These are phyloP conservation scores for Melinaea menophilus DNA, from an alignment of 2,888 invertebrate species.

Conservation along the genomic window DNA sequence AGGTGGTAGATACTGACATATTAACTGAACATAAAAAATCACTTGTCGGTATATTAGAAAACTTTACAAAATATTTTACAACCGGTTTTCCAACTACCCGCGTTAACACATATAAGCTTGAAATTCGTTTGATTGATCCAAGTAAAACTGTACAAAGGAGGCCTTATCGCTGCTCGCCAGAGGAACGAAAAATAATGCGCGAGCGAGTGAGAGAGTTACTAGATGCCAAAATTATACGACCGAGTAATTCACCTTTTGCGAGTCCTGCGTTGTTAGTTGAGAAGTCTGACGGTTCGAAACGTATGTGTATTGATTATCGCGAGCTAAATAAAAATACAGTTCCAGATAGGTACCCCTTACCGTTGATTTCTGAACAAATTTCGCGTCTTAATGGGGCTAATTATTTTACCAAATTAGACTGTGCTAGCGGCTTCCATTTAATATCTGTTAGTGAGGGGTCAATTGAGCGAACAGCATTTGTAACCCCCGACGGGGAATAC, in stretches of 20 bases:
- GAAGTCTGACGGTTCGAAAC: slow-evolving; percentile 27
- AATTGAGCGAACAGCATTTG: slow-evolving; percentile 24
- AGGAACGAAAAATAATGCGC: slow-evolving; percentile 9
- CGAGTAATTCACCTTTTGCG: slow-evolving; percentile 18
- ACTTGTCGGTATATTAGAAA: too few relatives aligned
- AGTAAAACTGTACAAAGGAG: slow-evolving; percentile 11
- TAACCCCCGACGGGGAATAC: slow-evolving; percentile 9
- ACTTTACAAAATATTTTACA: too few relatives aligned
- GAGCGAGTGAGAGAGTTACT: slow-evolving; percentile 8
- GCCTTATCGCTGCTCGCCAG: slow-evolving; percentile 11
- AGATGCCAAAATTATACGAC: slow-evolving; percentile 11
- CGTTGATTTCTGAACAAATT: slow-evolving; percentile 23
- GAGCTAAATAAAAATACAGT: slow-evolving; percentile 26
- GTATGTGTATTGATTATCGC: slow-evolving; percentile 31
- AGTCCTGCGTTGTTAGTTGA: slow-evolving; percentile 27
- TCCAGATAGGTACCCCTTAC: slow-evolving; percentile 23
- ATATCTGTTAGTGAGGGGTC: slow-evolving; percentile 22
- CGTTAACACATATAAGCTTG: too few relatives aligned
- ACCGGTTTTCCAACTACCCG: too few relatives aligned
- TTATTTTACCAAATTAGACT: slow-evolving; percentile 21
- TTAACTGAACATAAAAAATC: too few relatives aligned
- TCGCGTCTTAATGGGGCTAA: slow-evolving; percentile 19
- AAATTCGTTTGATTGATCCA: background rate
- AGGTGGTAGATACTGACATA: too few relatives aligned
- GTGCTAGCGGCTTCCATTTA: slow-evolving; percentile 23